A percentile compares a stretch with the other conserved stretches of the same genome.
These are phyloP conservation scores for Bacillus rossius DNA, from an alignment of 1,140 invertebrate genomes.

Conservation along the genomic window DNA sequence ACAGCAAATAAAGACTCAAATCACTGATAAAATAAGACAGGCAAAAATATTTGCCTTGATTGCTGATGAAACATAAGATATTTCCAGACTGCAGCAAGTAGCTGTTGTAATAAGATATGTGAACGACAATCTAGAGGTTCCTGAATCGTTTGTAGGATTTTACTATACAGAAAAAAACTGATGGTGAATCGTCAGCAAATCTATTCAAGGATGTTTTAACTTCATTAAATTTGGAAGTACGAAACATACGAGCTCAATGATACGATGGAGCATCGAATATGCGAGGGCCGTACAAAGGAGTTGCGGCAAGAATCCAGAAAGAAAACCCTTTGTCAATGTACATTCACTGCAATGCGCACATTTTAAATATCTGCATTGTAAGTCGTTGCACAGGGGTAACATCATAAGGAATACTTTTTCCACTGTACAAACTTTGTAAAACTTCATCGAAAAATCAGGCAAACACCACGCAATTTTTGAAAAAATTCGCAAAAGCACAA, in stretches of 20 bases:
- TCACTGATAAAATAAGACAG: slow-evolving; percentile 7
- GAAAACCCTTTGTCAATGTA: slow-evolving; percentile 15
- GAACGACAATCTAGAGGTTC: slow-evolving; percentile 12
- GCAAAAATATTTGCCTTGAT: slow-evolving; percentile 11
- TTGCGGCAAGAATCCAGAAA: slow-evolving; percentile 10
- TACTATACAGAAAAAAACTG: slow-evolving; percentile 17
- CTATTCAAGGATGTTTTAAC: slow-evolving; percentile 15
- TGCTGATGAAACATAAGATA: slow-evolving; percentile 11
- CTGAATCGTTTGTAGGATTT: slow-evolving; percentile 14
- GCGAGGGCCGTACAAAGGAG: slow-evolving; percentile 12
- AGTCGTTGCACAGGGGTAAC: too few relatives aligned
- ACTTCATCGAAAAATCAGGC: background rate
- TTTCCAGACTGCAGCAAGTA: slow-evolving; percentile 12
- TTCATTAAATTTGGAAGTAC: slow-evolving; percentile 14
- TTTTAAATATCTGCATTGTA: slow-evolving; percentile 7
- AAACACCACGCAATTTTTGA: slow-evolving; percentile 7
- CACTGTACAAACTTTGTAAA: too few relatives aligned
- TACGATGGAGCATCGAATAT: slow-evolving; percentile 16
- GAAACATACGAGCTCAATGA: slow-evolving; percentile 15
- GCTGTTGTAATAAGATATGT: slow-evolving; percentile 13
- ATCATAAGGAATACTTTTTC: too few relatives aligned
- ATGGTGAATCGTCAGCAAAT: slow-evolving; percentile 10
- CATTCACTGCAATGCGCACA: slow-evolving; percentile 13
- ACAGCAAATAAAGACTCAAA: background rate
- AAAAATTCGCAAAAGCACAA: slow-evolving; percentile 1